Conservation (phyloP, 2,113 vertebrate species). For the Caloenas nicobarica region DNA sequence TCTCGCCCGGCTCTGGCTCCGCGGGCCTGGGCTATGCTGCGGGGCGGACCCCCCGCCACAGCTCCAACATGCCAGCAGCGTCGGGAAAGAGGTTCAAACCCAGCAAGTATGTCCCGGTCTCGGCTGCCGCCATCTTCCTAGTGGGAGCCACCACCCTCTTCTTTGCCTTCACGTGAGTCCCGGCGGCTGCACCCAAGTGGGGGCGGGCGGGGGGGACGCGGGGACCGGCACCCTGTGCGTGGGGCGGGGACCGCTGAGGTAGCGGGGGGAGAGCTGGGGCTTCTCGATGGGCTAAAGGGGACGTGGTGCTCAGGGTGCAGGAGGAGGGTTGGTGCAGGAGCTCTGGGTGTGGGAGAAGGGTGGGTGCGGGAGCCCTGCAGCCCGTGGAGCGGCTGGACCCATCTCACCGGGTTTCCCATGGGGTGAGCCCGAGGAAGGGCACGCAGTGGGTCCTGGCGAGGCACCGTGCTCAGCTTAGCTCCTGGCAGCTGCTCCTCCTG, state of each 20-base stretch:
- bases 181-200: neutral
- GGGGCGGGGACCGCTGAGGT: rapidly evolving
- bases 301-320: neutral
- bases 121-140: constrained; percentile 92
- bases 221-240: too few species aligned
- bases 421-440: neutral
- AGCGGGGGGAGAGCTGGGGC: neutral
- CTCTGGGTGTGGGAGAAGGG: neutral
- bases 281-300: rapidly evolving
- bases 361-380: rapidly evolving
- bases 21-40: constrained; percentile 84
- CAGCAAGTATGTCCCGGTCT: constrained; percentile 96
- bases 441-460: rapidly evolving
- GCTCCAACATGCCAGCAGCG: constrained; percentile 84
- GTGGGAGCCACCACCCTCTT: constrained; percentile 95
- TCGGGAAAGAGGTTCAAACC: constrained; percentile 90
- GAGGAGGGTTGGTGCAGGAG: too few species aligned
- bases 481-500: neutral
- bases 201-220: too few species aligned
- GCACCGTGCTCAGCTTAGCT: neutral
- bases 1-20: constrained; percentile 66
- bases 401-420: rapidly evolving
- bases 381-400: too few species aligned
- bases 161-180: constrained; percentile 97
- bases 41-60: constrained; percentile 75